Base-by-base conservation (phyloP, 2,888 invertebrate genomes). In the Melanotus villosus region DNA sequence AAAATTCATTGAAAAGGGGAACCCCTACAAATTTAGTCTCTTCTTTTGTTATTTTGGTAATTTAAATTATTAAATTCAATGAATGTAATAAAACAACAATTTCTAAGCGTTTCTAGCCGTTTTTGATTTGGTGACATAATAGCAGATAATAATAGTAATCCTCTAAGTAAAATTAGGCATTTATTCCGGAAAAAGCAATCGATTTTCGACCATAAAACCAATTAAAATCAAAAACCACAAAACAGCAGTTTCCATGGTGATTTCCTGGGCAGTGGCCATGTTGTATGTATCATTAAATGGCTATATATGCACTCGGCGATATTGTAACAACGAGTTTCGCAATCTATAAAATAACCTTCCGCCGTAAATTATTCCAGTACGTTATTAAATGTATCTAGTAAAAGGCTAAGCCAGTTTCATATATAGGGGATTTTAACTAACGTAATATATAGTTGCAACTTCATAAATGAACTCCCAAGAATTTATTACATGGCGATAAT, bases 391-490 rank as follows among this genome's bases (percentile, higher is more conserved):
- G 50, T 50, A 62, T 60, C 62, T 62, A 50, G 36, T 62, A 50
- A 62, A 62, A 50, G 47, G 30, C 32, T 59, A 59, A 59, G 59
- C 50, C 62, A 38, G 30, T 36, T 50, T 50, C 62, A 36, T 47
- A 50, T 62, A 52, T 50, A 50, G 50, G 34, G 62, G 62, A 36
- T 62, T 50, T 50, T 62, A 62, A 47, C 47, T 47, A 62, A 62
- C 34, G 47, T 62, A 52, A 62, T 62, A 62, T 62, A 50, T 62
- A 62, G 47, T 62, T 62, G 62, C 62, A 62, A 62, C 47, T 62
- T 62, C 62, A 36, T 62, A 62, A 62, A 62, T 62, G 47, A 60
- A 50, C 62, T 62, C 21, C n/a, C 50, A 62, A 62, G 62, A 62
- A 62, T 62, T 62, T 62, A 62, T 62, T 62, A 38, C 62, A 50